Evolutionary conservation across 1,140 invertebrate species (phyloP).

Genomic region (Eulimnadia texana): DNA sequence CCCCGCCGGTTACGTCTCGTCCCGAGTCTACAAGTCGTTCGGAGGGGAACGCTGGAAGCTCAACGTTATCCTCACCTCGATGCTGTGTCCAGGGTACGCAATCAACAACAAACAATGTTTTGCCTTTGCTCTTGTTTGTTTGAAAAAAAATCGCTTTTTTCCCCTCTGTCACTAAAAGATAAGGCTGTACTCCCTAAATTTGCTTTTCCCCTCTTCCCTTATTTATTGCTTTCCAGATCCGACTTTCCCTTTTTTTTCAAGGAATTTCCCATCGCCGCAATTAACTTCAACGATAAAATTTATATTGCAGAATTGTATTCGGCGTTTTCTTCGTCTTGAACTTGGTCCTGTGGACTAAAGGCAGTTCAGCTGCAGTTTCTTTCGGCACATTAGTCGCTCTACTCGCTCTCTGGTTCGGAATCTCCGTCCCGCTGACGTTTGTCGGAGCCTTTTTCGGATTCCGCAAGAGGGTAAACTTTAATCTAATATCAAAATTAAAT

Average conservation of each 20-base stretch:
- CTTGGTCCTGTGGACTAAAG: constrained; percentile 84
- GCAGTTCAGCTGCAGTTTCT: constrained; percentile 87
- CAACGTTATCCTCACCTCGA: constrained; percentile 89
- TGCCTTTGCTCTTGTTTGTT: no score
- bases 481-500: neutral
- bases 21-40: constrained; percentile 94
- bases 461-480: constrained; percentile 66
- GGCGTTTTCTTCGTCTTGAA: constrained; percentile 92
- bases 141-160: no score
- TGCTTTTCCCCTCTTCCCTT: no score
- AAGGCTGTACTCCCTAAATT: no score
- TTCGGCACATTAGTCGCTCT: constrained; percentile 96
- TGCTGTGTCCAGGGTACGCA: constrained; percentile 81
- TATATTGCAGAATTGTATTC: constrained; percentile 69
- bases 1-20: constrained; percentile 88
- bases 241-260: no score
- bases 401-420: constrained; percentile 89
- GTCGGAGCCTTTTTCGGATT: constrained; percentile 97
- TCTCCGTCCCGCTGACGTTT: constrained; percentile 95
- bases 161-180: no score
- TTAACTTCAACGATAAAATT: constrained; percentile 15
- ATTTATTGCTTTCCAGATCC: no score
- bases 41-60: constrained; percentile 97
- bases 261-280: no score
- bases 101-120: constrained; percentile 3